phyloP scores from a whole-genome alignment of 2,797 vertebrate genomes.

The Meda fulgida region DNA sequence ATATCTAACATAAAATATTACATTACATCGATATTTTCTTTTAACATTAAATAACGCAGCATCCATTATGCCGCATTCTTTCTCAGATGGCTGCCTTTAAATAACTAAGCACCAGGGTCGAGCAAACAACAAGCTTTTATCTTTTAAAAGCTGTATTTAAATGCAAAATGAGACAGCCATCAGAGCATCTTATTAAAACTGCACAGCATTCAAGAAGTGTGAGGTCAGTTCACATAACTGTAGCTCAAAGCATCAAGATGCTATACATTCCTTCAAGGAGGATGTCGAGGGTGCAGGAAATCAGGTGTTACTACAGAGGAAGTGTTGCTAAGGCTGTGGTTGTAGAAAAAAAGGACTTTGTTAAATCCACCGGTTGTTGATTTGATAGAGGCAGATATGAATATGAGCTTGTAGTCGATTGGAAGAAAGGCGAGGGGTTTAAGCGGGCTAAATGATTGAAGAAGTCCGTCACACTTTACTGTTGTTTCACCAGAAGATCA shows the following conservation, averaged over 20 bases:
- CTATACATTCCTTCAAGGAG: background rate
- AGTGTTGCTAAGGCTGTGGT: background rate
- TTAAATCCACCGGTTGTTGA: background rate
- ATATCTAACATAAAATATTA: background rate
- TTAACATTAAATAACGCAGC: background rate
- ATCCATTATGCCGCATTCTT: conserved; percentile 8
- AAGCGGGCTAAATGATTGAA: background rate
- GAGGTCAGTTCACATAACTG: conserved; percentile 15
- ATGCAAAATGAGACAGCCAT: conserved; percentile 29
- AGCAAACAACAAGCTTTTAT: conserved; percentile 35
- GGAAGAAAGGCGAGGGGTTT: background rate
- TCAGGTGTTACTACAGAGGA: background rate
- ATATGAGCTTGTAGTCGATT: background rate
- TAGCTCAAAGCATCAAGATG: background rate
- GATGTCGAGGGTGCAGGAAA: background rate
- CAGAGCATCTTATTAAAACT: conserved; percentile 18
- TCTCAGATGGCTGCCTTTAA: conserved; percentile 9
- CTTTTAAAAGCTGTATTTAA: conserved; percentile 35
- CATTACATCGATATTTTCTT: background rate
- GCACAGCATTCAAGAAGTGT: background rate
- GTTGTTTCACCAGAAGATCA: background rate
- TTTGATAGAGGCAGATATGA: background rate
- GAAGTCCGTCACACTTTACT: background rate
- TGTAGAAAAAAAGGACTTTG: conserved; percentile 4
- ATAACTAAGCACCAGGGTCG: conserved; percentile 29